Evolutionary conservation across 2,888 invertebrate genomes (phyloP), one percentile per base, ranked within the genome.

Genomic region (Nowickia ferox): DNA sequence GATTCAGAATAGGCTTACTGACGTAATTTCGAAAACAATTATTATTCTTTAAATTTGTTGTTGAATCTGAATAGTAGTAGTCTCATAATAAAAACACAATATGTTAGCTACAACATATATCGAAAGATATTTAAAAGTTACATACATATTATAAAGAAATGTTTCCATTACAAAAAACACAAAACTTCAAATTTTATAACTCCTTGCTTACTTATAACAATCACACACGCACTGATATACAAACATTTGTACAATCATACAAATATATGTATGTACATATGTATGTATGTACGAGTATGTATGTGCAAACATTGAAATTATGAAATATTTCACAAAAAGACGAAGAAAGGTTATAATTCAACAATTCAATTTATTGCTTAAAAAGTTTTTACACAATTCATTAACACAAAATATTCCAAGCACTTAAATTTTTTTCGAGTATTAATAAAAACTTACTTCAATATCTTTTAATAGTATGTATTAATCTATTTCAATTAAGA

Each of bases 271-370:
- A 78, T 30, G 57, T 72, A 71, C 51, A 51, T 22, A 82, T 71
- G 38, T 63, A 77, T 19, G 38, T 38, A 63, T 61, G n/a, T 55
- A 72, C 59, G n/a, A n/a, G 71, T 68, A 77, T 77, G 61, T 42
- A 44, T 44, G 63, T 22, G 13, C 11, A 46, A 46, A 46, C 44
- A 15, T 15, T 65, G 61, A 42, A 61, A 17, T 61, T 17, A 61
- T 61, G 17, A 61, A 61, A 61, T 61, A 42, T 61, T 42, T 61
- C 42, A 61, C 61, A 17, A 19, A 59, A n/a, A 38, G 9, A n/a
- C 59, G 9, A 13, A 15, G 4, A 22, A 30, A 38, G 9, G 9
- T 30, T n/a, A n/a, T n/a, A n/a, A n/a, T n/a, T n/a, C n/a, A n/a
- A n/a, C 10, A 38, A 17, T 59, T 59, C n/a, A 9, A 59, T n/a